A percentile compares a stretch with the other conserved stretches of the same genome.
Conservation (phyloP, 2,797 vertebrate species). For the Poeciliopsis infans region DNA sequence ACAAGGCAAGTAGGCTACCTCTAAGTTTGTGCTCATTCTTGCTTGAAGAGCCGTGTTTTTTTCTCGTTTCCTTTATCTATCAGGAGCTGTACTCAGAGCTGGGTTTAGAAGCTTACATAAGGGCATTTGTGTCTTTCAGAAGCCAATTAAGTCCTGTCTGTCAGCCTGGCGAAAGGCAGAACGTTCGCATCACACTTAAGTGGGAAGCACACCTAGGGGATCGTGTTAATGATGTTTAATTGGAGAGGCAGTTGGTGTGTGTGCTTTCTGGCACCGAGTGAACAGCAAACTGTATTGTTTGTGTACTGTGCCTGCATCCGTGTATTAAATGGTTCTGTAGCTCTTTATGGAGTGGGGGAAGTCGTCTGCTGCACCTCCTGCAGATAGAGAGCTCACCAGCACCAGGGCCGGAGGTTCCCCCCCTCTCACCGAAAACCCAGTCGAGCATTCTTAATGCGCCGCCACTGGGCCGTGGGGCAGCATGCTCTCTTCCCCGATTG, state of each 20-base stretch:
- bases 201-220: slow-evolving; percentile 53
- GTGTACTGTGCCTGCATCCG: slow-evolving; percentile 42
- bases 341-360: slow-evolving; percentile 17
- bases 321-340: slow-evolving; percentile 48
- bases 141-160: slow-evolving; percentile 50
- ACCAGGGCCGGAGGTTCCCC: slow-evolving; percentile 48
- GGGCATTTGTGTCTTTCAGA: slow-evolving; percentile 51
- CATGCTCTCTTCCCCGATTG: slow-evolving; percentile 36
- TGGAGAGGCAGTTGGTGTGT: slow-evolving; percentile 49
- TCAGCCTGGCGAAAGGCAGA: slow-evolving; percentile 36
- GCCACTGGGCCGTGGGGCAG: slow-evolving; percentile 44
- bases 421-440: slow-evolving; percentile 55
- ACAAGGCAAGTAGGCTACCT: slow-evolving; percentile 12
- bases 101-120: slow-evolving; percentile 42
- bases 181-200: slow-evolving; percentile 41
- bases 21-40: slow-evolving; percentile 25
- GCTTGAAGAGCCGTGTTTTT: slow-evolving; percentile 38
- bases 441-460: slow-evolving; percentile 56
- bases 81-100: slow-evolving; percentile 32
- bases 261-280: slow-evolving; percentile 13
- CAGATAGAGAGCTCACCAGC: slow-evolving; percentile 39
- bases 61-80: slow-evolving; percentile 25
- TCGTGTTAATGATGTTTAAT: slow-evolving; percentile 68
- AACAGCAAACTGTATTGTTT: slow-evolving; percentile 27
- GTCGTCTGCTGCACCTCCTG: slow-evolving; percentile 36